phyloP scores from a whole-genome alignment of 2,113 vertebrate species.

The Myotis lucifugus region DNA sequence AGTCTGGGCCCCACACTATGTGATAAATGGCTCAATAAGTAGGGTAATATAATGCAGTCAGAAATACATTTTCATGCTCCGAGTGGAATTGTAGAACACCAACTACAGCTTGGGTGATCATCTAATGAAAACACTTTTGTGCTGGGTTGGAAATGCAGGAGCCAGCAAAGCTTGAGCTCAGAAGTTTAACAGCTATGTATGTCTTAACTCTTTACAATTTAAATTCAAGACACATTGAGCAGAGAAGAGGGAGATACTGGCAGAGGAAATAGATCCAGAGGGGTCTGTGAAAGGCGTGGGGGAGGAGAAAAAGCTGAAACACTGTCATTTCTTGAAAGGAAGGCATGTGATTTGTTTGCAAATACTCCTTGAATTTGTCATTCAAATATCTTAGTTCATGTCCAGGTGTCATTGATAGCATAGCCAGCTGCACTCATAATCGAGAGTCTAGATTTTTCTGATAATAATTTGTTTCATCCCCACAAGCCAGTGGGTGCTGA shows the following conservation, averaged over 20 bases:
- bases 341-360: background rate
- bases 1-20: background rate
- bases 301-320: background rate
- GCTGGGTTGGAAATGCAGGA: background rate
- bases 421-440: background rate
- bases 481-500: background rate
- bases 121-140: slow-evolving; percentile 33
- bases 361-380: background rate
- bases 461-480: background rate
- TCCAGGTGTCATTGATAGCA: background rate
- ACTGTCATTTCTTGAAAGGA: background rate
- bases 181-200: background rate
- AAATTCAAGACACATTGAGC: background rate
- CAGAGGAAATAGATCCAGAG: background rate
- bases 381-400: background rate
- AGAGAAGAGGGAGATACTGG: background rate
- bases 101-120: background rate
- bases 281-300: accelerated
- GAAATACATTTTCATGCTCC: slow-evolving; percentile 34
- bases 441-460: background rate
- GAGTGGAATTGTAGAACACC: background rate
- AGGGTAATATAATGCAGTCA: slow-evolving; percentile 5
- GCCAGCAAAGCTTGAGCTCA: background rate
- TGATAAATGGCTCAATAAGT: slow-evolving; percentile 48
- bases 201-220: slow-evolving; percentile 21